These are phyloP conservation scores for Bugula neritina DNA, from an alignment of 2,888 invertebrate genomes.

Conservation along the genomic window DNA sequence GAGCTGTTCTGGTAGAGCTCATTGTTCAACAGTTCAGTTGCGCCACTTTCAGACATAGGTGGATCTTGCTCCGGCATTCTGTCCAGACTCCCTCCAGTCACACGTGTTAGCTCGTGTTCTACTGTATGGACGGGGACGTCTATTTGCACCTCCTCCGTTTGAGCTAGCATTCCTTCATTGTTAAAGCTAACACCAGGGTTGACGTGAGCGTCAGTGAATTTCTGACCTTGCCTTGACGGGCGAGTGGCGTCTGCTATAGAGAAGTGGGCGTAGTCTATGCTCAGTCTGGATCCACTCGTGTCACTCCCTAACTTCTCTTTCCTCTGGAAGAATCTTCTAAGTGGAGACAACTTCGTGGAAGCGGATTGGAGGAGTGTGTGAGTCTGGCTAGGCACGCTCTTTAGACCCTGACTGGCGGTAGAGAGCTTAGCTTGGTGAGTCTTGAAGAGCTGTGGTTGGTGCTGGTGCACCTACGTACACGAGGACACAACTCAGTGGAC, in stretches of 20 bases:
- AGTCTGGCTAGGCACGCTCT: neutral
- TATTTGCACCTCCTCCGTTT: conserved; percentile 12
- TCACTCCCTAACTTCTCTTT: neutral
- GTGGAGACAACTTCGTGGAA: neutral
- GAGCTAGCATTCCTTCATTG: conserved; percentile 8
- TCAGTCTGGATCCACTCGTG: neutral
- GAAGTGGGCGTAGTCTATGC: conserved; percentile 16
- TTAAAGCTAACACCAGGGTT: conserved; percentile 10
- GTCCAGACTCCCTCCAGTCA: too few species aligned
- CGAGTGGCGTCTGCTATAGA: neutral
- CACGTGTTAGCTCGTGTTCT: too few species aligned
- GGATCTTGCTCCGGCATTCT: too few species aligned
- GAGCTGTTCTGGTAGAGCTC: neutral
- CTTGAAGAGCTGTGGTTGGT: conserved; percentile 8
- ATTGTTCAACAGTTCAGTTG: neutral
- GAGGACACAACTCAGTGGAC: too few species aligned
- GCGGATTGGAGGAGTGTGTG: neutral
- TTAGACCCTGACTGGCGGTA: neutral
- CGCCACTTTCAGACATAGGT: too few species aligned
- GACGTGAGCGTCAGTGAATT: neutral
- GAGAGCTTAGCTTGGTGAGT: neutral
- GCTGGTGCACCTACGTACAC: too few species aligned
- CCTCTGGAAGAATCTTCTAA: neutral
- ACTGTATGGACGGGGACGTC: neutral
- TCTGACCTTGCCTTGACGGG: neutral